Base-by-base conservation (phyloP, 2,888 invertebrate genomes). In the Palloptera scutellata region DNA sequence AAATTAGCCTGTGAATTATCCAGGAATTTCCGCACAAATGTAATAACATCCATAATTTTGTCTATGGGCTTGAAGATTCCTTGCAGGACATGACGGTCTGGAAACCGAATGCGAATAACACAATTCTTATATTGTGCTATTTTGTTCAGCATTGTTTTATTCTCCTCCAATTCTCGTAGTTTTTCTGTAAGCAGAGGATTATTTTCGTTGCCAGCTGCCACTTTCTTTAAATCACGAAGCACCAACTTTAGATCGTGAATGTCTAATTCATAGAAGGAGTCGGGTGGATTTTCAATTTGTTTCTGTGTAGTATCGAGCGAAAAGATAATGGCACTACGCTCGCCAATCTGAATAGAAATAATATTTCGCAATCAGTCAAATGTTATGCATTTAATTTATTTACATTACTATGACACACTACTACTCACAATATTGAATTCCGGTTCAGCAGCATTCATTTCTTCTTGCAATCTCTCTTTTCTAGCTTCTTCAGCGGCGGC, bases 231-330 rank as follows among this genome's bases (percentile, higher is more conserved):
- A 78, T 95, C 94, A 63, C 89, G 87, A 66, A 93, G 87, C 67
- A 97, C 87, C 79, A 87, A 88, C 77, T 90, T 90, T 0, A 95
- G 90, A 86, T 97, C 97, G 67, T 91, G 89, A 54, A 94, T 88
- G 1, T 94, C 94, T 53, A 96, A 84, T 71, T 96, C 93, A 82
- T 93, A 97, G 83, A 97, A 97, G 61, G 93, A 92, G 83, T 97
- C 96, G 0, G 93, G 91, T 48, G 92, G 84, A 66, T 95, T 93
- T 61, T 92, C 91, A 67, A 89, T 86, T 48, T 89, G 88, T 76
- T 89, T 88, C 78, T 89, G 88, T 41, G 88, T 86, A n/a, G 86
- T 85, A 78, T 88, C 87, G 61, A 88, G 80, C 70, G 89, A 90
- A 81, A 92, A 95, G 20, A 91, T 86, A 73, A 95, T 86, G 1